phyloP scores from a whole-genome alignment of 2,113 vertebrate species.

The Pan paniscus region DNA sequence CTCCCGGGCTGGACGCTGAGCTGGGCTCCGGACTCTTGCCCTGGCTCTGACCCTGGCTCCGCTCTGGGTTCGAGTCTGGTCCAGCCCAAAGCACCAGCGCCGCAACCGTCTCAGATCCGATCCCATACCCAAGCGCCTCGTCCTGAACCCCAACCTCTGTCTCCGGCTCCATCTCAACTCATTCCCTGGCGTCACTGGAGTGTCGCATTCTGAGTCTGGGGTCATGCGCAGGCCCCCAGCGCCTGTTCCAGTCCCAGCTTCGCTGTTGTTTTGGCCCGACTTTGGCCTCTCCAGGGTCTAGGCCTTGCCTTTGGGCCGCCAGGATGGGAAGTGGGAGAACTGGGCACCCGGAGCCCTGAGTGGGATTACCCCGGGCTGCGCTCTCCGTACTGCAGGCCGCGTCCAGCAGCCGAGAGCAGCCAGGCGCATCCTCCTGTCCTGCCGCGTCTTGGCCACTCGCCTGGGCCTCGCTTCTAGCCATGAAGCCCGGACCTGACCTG shows the following conservation, averaged over 20 bases:
- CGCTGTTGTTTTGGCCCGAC: not conserved
- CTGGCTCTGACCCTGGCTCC: not conserved
- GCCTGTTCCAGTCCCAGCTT: not conserved
- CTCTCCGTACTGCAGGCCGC: rapidly evolving
- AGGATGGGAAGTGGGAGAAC: not conserved
- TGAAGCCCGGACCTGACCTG: rapidly evolving
- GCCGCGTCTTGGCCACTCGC: rapidly evolving
- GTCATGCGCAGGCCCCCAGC: not conserved
- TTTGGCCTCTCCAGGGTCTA: not conserved
- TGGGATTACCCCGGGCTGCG: not conserved
- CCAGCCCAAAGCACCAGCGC: not conserved
- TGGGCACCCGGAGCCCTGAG: rapidly evolving
- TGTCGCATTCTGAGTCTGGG: not conserved
- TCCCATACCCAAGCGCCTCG: not conserved
- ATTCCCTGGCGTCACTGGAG: not conserved
- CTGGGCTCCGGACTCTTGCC: not conserved
- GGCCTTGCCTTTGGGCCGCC: not conserved
- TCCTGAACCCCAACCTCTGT: not conserved
- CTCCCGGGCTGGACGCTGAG: not conserved
- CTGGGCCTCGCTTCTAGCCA: rapidly evolving
- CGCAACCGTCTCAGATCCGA: not conserved
- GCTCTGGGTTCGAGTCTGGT: not conserved
- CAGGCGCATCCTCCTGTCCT: rapidly evolving
- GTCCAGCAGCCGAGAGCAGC: rapidly evolving
- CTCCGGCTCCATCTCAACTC: not conserved